Evolutionary conservation across 2,888 invertebrate species (phyloP).

Genomic region (Helobdella robusta): DNA sequence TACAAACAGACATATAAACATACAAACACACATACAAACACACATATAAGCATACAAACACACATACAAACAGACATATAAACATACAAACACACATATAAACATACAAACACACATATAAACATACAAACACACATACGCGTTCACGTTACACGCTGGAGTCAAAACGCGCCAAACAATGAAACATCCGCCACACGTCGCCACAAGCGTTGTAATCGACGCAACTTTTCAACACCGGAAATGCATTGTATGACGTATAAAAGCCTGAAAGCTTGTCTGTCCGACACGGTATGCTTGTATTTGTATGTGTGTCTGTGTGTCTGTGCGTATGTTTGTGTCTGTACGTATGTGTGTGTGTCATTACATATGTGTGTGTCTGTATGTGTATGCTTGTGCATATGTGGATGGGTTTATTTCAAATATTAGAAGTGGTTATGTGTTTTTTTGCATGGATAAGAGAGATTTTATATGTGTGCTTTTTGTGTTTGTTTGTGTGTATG

Average conservation of each 20-base stretch:
- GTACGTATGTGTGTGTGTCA: conserved; percentile 25
- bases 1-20: too few species aligned
- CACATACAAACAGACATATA: too few species aligned
- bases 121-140: too few species aligned
- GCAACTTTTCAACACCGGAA: conserved; percentile 20
- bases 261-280: conserved; percentile 22
- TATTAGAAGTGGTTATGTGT: too few species aligned
- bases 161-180: conserved; percentile 20
- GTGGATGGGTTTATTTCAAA: conserved; percentile 15
- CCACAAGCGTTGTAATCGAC: conserved; percentile 17
- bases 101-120: too few species aligned
- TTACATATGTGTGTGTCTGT: conserved; percentile 23
- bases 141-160: too few species aligned
- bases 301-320: conserved; percentile 11
- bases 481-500: too few species aligned
- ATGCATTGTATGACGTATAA: conserved; percentile 20
- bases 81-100: too few species aligned
- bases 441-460: too few species aligned
- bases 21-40: too few species aligned
- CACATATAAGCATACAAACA: too few species aligned
- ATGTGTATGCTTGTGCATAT: conserved; percentile 9
- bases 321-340: conserved; percentile 10
- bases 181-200: conserved; percentile 17
- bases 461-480: too few species aligned
- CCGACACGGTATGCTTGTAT: conserved; percentile 23